These are phyloP conservation scores for Dendronephthya gigantea DNA, from an alignment of 64 coral and sea anemone genomes.

Conservation along the genomic window DNA sequence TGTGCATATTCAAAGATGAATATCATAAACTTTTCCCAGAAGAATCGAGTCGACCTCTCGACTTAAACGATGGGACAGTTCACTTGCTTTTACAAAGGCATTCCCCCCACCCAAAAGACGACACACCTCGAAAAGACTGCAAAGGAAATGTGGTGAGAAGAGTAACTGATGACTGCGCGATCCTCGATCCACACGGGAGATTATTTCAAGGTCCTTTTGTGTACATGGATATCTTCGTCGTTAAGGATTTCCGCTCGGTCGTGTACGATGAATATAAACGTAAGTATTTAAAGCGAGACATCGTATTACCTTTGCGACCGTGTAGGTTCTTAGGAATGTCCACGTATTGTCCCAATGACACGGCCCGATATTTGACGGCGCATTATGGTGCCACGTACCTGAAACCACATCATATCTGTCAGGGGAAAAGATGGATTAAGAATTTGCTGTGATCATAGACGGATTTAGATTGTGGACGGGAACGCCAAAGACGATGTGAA, in stretches of 20 bases:
- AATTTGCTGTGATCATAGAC: too few relatives aligned
- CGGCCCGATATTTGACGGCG: background rate
- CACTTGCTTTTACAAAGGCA: background rate
- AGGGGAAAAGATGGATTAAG: background rate
- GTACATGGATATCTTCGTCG: background rate
- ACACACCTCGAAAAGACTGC: background rate
- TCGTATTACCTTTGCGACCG: background rate
- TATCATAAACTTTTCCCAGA: background rate
- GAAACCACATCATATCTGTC: background rate
- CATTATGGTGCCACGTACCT: background rate
- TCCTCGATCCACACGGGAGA: background rate
- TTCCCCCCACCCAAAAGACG: background rate
- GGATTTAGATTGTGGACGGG: too few relatives aligned
- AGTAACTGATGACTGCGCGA: background rate
- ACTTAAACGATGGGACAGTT: background rate
- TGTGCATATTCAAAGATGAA: background rate
- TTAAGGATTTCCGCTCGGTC: background rate
- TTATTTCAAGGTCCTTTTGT: background rate
- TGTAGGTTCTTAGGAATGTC: background rate
- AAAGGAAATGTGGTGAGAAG: background rate
- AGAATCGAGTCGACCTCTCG: background rate
- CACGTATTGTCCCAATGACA: background rate
- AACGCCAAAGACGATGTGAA: too few relatives aligned
- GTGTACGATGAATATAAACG: background rate
- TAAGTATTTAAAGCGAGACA: background rate